phyloP scores from a whole-genome alignment of 2,797 vertebrate genomes.

The Champsocephalus gunnari region DNA sequence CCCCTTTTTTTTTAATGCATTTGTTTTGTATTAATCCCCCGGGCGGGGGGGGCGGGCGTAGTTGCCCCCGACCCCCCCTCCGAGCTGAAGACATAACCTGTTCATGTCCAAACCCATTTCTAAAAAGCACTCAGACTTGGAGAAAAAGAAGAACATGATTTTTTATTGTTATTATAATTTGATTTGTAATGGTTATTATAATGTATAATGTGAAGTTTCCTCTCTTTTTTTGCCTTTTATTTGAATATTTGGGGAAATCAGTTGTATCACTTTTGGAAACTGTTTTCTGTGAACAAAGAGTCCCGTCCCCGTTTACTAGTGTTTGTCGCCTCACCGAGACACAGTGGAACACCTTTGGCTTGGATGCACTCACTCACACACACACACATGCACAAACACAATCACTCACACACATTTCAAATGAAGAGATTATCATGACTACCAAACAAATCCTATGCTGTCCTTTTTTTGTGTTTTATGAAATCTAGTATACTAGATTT shows the following conservation, averaged over 20 bases:
- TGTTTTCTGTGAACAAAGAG: slow-evolving; percentile 90
- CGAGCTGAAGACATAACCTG: slow-evolving; percentile 82
- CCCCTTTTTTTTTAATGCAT: slow-evolving; percentile 67
- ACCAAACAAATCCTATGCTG: slow-evolving; percentile 79
- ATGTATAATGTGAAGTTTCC: slow-evolving; percentile 96
- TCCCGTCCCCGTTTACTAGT: slow-evolving; percentile 85
- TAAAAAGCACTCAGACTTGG: slow-evolving; percentile 96
- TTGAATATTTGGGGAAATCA: slow-evolving; percentile 68
- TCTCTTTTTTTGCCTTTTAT: slow-evolving; percentile 58
- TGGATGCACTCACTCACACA: slow-evolving; percentile 35
- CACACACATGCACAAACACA: slow-evolving; percentile 35
- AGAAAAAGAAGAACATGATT: slow-evolving; percentile 88
- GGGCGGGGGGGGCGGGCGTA: slow-evolving; percentile 74
- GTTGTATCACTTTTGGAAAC: slow-evolving; percentile 80
- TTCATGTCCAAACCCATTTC: slow-evolving; percentile 89
- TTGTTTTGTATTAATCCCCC: slow-evolving; percentile 86
- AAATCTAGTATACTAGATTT: slow-evolving; percentile 61
- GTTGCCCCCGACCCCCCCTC: slow-evolving; percentile 84
- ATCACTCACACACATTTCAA: slow-evolving; percentile 37
- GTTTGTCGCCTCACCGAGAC: slow-evolving; percentile 64
- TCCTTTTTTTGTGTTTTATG: slow-evolving; percentile 52
- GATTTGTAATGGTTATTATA: slow-evolving; percentile 92
- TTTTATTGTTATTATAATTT: slow-evolving; percentile 80
- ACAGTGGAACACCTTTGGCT: slow-evolving; percentile 77
- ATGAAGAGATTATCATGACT: slow-evolving; percentile 74